Conservation (phyloP, 2,113 vertebrate genomes). For the Neomonachus schauinslandi region DNA sequence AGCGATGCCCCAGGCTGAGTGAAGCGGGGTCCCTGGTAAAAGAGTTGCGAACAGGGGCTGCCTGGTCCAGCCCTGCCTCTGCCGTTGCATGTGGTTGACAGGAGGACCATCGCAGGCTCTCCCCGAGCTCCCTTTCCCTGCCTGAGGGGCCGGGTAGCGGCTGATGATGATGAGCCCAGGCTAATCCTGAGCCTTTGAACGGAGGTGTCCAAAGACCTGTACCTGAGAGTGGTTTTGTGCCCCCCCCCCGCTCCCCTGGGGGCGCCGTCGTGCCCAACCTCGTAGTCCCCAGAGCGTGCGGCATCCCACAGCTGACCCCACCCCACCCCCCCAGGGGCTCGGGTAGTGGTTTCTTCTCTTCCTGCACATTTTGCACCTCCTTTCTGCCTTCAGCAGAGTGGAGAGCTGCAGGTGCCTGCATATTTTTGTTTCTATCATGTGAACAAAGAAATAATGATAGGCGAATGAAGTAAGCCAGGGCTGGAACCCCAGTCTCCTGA, state of each 20-base stretch:
- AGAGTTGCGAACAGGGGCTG: neutral
- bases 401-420: no score
- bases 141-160: neutral
- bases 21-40: neutral
- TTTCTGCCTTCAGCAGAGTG: neutral
- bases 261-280: rapidly evolving
- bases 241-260: neutral
- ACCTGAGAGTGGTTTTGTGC: rapidly evolving
- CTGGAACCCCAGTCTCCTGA: neutral
- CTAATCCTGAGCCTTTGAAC: neutral
- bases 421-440: neutral
- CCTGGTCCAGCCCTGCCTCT: neutral
- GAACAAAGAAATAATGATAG: neutral
- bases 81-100: neutral
- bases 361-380: neutral
- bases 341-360: neutral
- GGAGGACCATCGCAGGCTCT: neutral
- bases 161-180: neutral
- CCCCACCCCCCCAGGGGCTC: neutral
- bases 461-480: neutral
- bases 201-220: neutral
- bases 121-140: neutral
- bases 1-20: no score
- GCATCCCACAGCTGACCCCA: no score
- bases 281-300: neutral